phyloP scores from a whole-genome alignment of 37 sponge, comb jelly and placozoan species.

The Diacarnus erythraeanus region DNA sequence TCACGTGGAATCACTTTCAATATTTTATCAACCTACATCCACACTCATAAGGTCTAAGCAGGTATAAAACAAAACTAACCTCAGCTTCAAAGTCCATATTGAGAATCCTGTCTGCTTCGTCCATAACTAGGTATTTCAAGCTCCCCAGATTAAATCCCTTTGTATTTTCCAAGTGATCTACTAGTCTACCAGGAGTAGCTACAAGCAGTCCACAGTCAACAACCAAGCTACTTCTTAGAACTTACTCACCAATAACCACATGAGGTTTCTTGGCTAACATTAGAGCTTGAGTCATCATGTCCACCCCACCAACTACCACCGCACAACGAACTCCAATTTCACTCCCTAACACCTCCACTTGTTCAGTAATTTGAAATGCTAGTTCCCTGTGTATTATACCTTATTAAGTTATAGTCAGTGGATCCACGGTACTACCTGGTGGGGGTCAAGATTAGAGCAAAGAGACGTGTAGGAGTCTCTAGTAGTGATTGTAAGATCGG shows the following conservation, averaged over 20 bases:
- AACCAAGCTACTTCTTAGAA: not conserved
- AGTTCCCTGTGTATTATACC: slow-evolving; percentile 67
- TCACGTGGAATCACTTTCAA: slow-evolving; percentile 89
- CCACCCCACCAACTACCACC: slow-evolving; percentile 93
- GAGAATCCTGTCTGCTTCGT: slow-evolving; percentile 97
- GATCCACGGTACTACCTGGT: slow-evolving; percentile 63
- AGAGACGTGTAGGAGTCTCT: slow-evolving; percentile 84
- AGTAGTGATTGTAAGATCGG: slow-evolving; percentile 93
- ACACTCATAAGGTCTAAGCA: too few relatives aligned
- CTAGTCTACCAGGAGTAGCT: slow-evolving; percentile 97
- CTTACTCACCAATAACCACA: slow-evolving; percentile 75
- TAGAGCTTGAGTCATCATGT: slow-evolving; percentile 97
- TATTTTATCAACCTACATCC: slow-evolving; percentile 86
- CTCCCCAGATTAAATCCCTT: slow-evolving; percentile 93
- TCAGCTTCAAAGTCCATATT: slow-evolving; percentile 99
- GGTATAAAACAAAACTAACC: too few relatives aligned
- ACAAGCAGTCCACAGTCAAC: not conserved
- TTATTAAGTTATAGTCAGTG: not conserved
- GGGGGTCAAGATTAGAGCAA: slow-evolving; percentile 97
- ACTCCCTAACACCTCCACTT: slow-evolving; percentile 91
- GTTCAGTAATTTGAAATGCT: slow-evolving; percentile 97
- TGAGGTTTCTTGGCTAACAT: slow-evolving; percentile 96
- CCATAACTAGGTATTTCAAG: slow-evolving; percentile 93
- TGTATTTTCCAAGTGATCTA: slow-evolving; percentile 98
- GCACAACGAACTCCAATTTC: slow-evolving; percentile 93